Conservation (phyloP, 1,140 invertebrate genomes). For the Watersipora subatra region DNA sequence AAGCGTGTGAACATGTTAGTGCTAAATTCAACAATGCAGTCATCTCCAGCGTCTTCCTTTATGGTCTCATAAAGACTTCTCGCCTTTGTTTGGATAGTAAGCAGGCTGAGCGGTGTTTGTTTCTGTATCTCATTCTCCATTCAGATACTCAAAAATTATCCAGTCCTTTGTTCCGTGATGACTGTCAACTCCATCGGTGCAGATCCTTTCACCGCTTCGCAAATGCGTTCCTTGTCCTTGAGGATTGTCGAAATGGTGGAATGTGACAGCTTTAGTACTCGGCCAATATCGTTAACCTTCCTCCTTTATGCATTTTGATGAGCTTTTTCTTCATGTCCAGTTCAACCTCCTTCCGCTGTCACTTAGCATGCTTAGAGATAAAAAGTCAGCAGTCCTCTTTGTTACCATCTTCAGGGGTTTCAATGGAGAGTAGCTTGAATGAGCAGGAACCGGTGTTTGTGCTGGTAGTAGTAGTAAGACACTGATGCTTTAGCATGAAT, state of each 20-base stretch:
- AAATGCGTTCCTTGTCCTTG: neutral
- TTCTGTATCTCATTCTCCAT: neutral
- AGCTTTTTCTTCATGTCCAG: no score
- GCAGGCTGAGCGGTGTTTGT: neutral
- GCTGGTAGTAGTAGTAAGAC: no score
- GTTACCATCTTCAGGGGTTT: no score
- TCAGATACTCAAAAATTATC: neutral
- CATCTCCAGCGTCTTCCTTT: neutral
- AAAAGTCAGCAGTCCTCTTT: no score
- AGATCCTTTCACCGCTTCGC: neutral
- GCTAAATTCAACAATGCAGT: neutral
- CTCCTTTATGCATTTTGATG: no score
- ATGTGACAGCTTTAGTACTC: no score
- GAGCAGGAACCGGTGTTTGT: no score
- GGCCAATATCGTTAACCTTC: no score
- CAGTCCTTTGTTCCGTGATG: neutral
- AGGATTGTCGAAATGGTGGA: neutral
- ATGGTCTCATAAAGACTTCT: neutral
- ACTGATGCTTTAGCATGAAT: no score
- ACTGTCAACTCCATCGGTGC: neutral
- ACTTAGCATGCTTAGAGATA: no score
- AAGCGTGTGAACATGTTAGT: neutral
- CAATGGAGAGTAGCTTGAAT: no score
- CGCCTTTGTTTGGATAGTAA: neutral
- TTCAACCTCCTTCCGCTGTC: no score